Base-by-base conservation (phyloP, 2,797 vertebrate genomes). In the Pelodytes ibericus region DNA sequence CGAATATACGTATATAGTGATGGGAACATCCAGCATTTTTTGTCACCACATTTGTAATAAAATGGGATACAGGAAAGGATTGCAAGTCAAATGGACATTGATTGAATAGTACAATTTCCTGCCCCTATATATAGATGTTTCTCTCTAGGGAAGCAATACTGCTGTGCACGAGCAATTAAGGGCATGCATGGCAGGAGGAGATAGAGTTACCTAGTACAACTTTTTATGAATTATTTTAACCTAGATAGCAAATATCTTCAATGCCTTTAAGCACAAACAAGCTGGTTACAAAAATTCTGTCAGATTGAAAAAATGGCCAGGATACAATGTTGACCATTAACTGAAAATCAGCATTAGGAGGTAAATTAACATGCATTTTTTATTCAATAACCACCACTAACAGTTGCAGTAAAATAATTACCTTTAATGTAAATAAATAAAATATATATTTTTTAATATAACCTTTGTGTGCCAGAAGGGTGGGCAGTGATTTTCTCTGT, bases 151-250 rank as follows among this genome's bases (percentile, higher is more conserved):
- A 75, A 62, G 74, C 58, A 63, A 44, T 36, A 61, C 66, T 70
- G 58, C 66, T 56, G 65, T 29, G 66, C 31, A 29, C 27, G 74
- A 67, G 64, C 74, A 75, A 75, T 75, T 75, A 75, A 75, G 74
- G 74, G 57, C 65, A 75, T 30, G 36, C 60, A 63, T 56, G 58
- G 68, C 66, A 75, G 62, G 66, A 62, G 44, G 25, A 75, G 70
- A 69, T 69, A 47, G 64, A 75, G 66, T 66, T 69, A 70, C 74
- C 63, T 47, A 66, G 74, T 70, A 63, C 69, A 75, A 75, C 57
- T 75, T 69, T 75, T 30, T 69, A 75, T 75, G 66, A 75, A 75
- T 75, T 62, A 75, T 75, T 56, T 75, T 75, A 75, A 75, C 74
- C 74, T 75, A 75, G 57, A 75, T 75, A 75, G 57, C 41, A 69